Evolutionary conservation across 2,797 vertebrate genomes (phyloP).

Genomic region (Lindbergichthys nudifrons): DNA sequence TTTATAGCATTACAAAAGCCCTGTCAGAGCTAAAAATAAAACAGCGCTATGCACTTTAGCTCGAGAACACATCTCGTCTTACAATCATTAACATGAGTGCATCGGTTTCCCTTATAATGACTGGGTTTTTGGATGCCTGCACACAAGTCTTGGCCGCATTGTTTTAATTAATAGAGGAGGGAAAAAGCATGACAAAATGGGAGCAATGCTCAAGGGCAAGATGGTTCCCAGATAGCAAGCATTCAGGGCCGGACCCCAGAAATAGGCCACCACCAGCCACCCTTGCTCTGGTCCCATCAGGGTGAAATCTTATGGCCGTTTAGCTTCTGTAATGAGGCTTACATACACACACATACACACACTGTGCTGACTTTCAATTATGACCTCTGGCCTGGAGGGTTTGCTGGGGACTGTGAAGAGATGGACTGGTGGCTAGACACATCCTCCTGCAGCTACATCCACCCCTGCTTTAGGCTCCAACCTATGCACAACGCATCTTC

Average conservation of each 20-base stretch:
- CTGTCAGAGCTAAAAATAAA: constrained; percentile 26
- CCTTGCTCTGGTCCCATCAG: constrained; percentile 43
- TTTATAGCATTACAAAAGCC: constrained; percentile 38
- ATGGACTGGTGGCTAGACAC: constrained; percentile 62
- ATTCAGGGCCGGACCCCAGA: constrained; percentile 52
- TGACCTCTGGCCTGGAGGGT: constrained; percentile 58
- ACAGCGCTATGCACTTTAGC: constrained; percentile 25
- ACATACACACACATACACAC: constrained; percentile 36
- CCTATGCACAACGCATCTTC: constrained; percentile 26
- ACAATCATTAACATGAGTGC: constrained; percentile 46
- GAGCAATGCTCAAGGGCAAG: constrained; percentile 61
- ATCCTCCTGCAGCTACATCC: constrained; percentile 49
- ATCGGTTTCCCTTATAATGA: constrained; percentile 33
- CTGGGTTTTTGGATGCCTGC: constrained; percentile 31
- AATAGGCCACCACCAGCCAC: constrained; percentile 70
- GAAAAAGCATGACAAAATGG: constrained; percentile 42
- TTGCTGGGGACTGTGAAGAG: constrained; percentile 40
- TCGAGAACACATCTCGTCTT: constrained; percentile 33
- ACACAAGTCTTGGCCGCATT: constrained; percentile 35
- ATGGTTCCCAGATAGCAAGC: constrained; percentile 32
- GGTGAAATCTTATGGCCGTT: constrained; percentile 48
- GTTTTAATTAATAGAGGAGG: constrained; percentile 55
- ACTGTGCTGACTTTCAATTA: constrained; percentile 42
- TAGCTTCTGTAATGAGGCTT: constrained; percentile 38
- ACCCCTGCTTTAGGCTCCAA: constrained; percentile 43